phyloP scores from a whole-genome alignment of 2,797 vertebrate genomes.

The Vultur gryphus region DNA sequence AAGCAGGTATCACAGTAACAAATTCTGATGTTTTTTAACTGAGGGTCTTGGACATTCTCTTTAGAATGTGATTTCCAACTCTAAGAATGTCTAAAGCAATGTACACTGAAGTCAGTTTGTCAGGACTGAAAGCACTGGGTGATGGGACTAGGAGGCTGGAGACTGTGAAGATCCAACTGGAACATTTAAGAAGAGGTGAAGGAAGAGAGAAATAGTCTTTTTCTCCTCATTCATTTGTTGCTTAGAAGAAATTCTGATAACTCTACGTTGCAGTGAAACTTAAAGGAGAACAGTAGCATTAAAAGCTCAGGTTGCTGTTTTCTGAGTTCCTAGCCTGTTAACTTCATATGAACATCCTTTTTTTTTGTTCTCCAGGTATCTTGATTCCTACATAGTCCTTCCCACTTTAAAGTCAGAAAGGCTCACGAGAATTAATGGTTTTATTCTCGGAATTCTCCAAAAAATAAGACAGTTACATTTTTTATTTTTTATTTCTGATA shows the following conservation, averaged over 20 bases:
- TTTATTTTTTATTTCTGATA: background rate
- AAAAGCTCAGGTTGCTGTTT: background rate
- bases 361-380: background rate
- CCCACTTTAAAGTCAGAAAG: background rate
- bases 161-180: background rate
- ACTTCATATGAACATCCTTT: background rate
- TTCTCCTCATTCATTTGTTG: background rate
- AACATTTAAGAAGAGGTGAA: background rate
- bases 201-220: background rate
- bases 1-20: background rate
- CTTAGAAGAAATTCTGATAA: background rate
- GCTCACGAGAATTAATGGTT: background rate
- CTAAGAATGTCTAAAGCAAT: background rate
- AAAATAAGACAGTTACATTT: background rate
- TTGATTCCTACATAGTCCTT: background rate
- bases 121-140: background rate
- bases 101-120: background rate
- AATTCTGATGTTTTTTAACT: background rate
- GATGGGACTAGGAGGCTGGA: background rate
- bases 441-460: background rate
- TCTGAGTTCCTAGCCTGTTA: background rate
- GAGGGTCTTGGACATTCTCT: background rate
- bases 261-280: background rate
- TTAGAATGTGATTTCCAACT: background rate
- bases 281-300: background rate